Base-by-base conservation (phyloP, 1,140 invertebrate genomes). In the Drosophila ogumai region DNA sequence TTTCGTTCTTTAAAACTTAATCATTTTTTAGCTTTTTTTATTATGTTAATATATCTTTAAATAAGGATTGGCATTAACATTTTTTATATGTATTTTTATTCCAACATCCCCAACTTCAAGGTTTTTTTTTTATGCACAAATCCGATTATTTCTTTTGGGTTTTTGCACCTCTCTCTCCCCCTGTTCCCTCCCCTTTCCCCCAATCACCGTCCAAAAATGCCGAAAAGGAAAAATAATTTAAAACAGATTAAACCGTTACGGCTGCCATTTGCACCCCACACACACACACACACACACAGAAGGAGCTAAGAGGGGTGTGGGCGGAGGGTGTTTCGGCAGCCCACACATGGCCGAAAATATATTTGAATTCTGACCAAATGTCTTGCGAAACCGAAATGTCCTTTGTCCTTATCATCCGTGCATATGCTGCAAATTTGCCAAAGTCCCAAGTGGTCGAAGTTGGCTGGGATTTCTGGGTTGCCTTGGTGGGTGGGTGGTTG, bases 161-260 rank as follows among this genome's bases (percentile, higher is more conserved):
- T 55, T 36, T 52, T 44, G 46, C 74, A 73, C 52, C 60, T 47
- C 38, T 38, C 22, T 58, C 13, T 1, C 49, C 17, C 65, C 31
- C 61, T 25, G 1, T 0, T 15, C 2, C 3, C 46, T 22, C 10
- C 17, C 10, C 2, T 65, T 34, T 49, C 58, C 15, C 41, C 58
- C 41, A 63, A 75, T 82, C 55, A 44, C 36, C 68, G 0, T 28
- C 25, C 25, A 28, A 52, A 46, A 55, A 25, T 56, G 15, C 34
- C 28, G 32, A 68, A 71, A 67, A 47, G 19, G 65, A 56, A 79
- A 90, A 85, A 90, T 90, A 90, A 90, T 90, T 90, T 90, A 90
- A 90, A 90, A 90, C 78, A 90, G 85, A 90, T 90, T 90, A 90
- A 90, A 81, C 78, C 81, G 85, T 90, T 90, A 85, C 85, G 85